Percentiles rank a stretch among this genome's conserved stretches.
Evolutionary conservation across 2,797 vertebrate genomes (phyloP).

Genomic region (Tadarida brasiliensis): DNA sequence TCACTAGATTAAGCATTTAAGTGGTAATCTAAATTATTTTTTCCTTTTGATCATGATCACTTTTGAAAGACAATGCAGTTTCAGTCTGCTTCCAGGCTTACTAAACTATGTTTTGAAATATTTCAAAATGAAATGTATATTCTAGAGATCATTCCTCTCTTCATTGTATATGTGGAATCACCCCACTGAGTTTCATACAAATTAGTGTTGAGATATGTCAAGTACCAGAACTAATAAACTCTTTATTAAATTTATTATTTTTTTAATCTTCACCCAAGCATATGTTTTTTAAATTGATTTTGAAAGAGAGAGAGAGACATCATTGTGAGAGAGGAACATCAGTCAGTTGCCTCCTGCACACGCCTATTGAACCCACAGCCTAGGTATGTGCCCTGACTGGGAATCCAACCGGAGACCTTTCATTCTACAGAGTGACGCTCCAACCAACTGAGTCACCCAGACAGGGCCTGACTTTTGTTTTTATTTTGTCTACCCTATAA

Average conservation of each 20-base stretch:
- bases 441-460: not conserved
- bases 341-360: not conserved
- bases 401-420: not conserved
- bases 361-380: not conserved
- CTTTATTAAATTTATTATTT: slow-evolving; percentile 12
- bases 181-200: not conserved
- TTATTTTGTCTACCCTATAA: not conserved
- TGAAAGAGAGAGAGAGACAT: not conserved
- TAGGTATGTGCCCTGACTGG: too few relatives aligned
- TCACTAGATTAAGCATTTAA: not conserved
- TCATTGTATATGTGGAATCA: slow-evolving; percentile 17
- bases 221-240: not conserved
- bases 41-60: not conserved
- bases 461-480: not conserved
- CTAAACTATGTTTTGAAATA: not conserved
- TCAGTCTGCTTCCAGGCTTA: not conserved
- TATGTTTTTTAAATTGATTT: not conserved
- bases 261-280: not conserved
- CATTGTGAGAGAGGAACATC: not conserved
- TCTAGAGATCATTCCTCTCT: not conserved
- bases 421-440: not conserved
- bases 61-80: slow-evolving; percentile 17
- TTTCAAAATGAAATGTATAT: not conserved
- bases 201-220: not conserved
- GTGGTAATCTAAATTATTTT: not conserved